A percentile compares a stretch with the other conserved stretches of the same genome.
Conservation (phyloP, 2,888 invertebrate species). For the Acronicta aceris region DNA sequence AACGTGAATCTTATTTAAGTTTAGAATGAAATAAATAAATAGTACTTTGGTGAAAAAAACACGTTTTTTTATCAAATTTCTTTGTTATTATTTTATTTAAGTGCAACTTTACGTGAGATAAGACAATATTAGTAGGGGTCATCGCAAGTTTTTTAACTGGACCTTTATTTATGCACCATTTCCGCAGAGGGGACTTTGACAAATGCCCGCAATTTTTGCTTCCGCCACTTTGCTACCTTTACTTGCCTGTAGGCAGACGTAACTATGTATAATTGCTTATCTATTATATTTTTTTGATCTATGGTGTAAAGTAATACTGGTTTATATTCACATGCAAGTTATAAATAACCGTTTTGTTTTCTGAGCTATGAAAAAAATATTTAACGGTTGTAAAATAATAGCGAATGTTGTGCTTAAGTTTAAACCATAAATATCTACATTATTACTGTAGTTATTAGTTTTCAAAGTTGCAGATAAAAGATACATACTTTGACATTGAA, state of each 20-base stretch:
- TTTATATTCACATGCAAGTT: background rate
- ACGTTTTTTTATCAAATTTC: too few relatives aligned
- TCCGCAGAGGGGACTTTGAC: slow-evolving; percentile 86
- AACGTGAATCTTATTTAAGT: too few relatives aligned
- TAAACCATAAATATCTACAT: too few relatives aligned
- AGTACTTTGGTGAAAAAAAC: too few relatives aligned
- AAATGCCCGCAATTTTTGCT: slow-evolving; percentile 85
- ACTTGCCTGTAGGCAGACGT: slow-evolving; percentile 37
- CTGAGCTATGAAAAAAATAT: background rate
- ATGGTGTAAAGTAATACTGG: slow-evolving; percentile 2
- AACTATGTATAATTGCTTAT: slow-evolving; percentile 51
- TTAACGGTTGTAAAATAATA: too few relatives aligned
- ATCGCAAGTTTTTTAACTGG: slow-evolving; percentile 72
- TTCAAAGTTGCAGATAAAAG: too few relatives aligned
- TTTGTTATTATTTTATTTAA: background rate
- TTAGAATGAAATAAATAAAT: too few relatives aligned
- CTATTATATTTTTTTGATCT: slow-evolving; percentile 28
- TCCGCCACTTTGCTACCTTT: slow-evolving; percentile 67
- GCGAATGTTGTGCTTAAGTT: too few relatives aligned
- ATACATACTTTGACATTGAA: too few relatives aligned
- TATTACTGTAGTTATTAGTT: too few relatives aligned
- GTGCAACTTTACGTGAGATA: slow-evolving; percentile 29
- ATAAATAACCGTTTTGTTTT: background rate
- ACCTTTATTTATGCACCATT: slow-evolving; percentile 86
- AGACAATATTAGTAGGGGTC: slow-evolving; percentile 43